Evolutionary conservation across 2,797 vertebrate species (phyloP), one percentile per base, ranked within the genome.

Genomic region (Rallus crepitans): DNA sequence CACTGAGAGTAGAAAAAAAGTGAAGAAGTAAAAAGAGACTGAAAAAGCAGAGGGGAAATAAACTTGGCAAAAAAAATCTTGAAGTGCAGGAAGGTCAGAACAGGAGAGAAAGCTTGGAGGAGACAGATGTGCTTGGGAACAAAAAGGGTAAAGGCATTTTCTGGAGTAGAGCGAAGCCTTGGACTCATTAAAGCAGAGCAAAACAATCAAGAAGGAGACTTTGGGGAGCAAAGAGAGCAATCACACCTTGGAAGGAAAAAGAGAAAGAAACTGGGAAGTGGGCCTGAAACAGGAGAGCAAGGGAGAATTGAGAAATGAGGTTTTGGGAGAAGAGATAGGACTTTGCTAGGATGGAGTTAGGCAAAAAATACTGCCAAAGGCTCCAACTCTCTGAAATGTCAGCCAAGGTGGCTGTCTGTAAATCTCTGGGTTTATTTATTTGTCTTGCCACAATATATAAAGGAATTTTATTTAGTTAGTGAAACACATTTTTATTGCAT

Each of bases 361-460:
- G 87, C 73, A 95, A 95, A 95, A 93, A 94, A 61, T 88, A 83
- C 89, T 94, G 86, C 89, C 95, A 50, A 92, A 90, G 78, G 86
- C 94, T 96, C 94, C 93, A 93, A 9, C 84, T 88, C 76, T 86
- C 87, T 86, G 93, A 96, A 97, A 96, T 97, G 95, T 95, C 96
- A 97, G 95, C 94, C 96, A 97, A 95, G 93, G 94, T 96, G 86
- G 66, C 96, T 94, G 91, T 95, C 93, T 96, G 95, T 96, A 97
- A 94, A 94, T 95, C 90, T 89, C 84, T 70, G 86, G 63, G 79
- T 92, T 95, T 94, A 94, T 95, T 97, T 97, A 94, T 96, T 97
- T 97, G 94, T 94, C 93, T 95, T 97, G 93, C 94, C 96, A 96
- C 88, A 96, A 96, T 96, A 95, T 95, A 87, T 96, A 92, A 97